A percentile compares a stretch with the other conserved stretches of the same genome.
These are phyloP conservation scores for Limonius californicus DNA, from an alignment of 1,140 invertebrate genomes.

Conservation along the genomic window DNA sequence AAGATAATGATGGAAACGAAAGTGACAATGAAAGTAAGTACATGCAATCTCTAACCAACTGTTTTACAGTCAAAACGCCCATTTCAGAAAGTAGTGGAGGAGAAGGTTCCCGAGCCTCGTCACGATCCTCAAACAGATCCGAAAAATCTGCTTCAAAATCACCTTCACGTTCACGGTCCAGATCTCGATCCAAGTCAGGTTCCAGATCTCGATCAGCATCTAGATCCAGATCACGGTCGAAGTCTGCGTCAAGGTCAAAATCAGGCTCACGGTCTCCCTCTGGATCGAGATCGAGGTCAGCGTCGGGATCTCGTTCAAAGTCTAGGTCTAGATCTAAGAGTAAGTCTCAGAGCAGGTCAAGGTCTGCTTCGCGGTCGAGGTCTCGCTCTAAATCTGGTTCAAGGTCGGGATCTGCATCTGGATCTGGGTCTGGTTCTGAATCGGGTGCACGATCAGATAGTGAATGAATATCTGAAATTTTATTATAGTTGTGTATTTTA, in stretches of 20 bases:
- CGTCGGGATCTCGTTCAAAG: conserved; percentile 38
- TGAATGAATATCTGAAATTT: no score
- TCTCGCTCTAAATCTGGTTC: conserved; percentile 35
- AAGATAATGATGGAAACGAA: conserved; percentile 44
- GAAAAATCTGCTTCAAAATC: conserved; percentile 39
- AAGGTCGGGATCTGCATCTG: conserved; percentile 41
- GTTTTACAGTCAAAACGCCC: neutral
- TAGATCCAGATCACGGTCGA: conserved; percentile 40
- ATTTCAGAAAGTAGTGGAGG: conserved; percentile 27
- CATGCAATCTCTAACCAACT: neutral
- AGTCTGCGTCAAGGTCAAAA: conserved; percentile 40
- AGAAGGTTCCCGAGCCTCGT: conserved; percentile 32
- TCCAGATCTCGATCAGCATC: conserved; percentile 43
- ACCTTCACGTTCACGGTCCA: conserved; percentile 36
- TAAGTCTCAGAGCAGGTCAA: conserved; percentile 29
- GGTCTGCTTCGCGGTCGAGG: conserved; percentile 31
- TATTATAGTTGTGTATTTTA: no score
- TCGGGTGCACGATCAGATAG: conserved; percentile 31
- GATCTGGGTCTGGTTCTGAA: conserved; percentile 43
- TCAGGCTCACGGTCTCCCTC: conserved; percentile 45
- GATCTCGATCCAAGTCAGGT: conserved; percentile 34
- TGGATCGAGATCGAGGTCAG: conserved; percentile 42
- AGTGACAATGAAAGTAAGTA: conserved; percentile 37
- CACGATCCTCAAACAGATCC: conserved; percentile 28
- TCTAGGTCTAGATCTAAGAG: conserved; percentile 31